Base-by-base conservation (phyloP, 2,113 vertebrate species). In the Calyptommatus sinebrachiatus region DNA sequence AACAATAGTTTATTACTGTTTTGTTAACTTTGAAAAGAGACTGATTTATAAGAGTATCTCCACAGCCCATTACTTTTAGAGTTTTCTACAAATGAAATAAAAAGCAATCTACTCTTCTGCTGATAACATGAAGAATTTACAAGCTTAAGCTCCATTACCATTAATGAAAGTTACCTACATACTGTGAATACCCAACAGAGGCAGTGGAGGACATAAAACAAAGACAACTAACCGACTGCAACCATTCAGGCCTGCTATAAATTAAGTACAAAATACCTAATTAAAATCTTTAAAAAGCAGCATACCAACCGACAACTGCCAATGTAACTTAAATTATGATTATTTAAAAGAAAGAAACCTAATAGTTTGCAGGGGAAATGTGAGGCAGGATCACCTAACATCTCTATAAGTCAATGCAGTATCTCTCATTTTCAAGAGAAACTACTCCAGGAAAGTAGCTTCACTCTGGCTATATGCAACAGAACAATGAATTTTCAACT, bases 101-200 rank as follows among this genome's bases (percentile, higher is more conserved):
- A 72, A 89, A 90, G 61, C 53, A 81, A 69, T n/a, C 68, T 87
- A 85, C 41, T 84, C 74, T 84, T 73, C 80, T 82, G 78, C 80
- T 70, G 88, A 87, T 79, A 84, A 86, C 78, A 72, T 75, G 28
- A 75, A 70, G 77, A 85, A 75, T 86, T 83, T 83, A 78, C 76
- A 85, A 82, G 14, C 22, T 83, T 86, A 88, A 67, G 26, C 78
- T 48, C 79, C 89, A 90, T 87, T 90, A 91, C 57, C 83, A 86
- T 79, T 88, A 89, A 82, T 61, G 45, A 88, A 88, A 85, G 84
- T 67, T 35, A 8, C 60, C 78, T 73, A 79, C 80, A 86, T 77
- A 69, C 79, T 87, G 73, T 73, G 6, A 75, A 86, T 84, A 74
- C 85, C 78, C 0, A 75, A 79, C 80, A 81, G 46, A 87, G 83